Evolutionary conservation across 1,140 invertebrate genomes (phyloP).

Genomic region (Tetramorium simillimum): DNA sequence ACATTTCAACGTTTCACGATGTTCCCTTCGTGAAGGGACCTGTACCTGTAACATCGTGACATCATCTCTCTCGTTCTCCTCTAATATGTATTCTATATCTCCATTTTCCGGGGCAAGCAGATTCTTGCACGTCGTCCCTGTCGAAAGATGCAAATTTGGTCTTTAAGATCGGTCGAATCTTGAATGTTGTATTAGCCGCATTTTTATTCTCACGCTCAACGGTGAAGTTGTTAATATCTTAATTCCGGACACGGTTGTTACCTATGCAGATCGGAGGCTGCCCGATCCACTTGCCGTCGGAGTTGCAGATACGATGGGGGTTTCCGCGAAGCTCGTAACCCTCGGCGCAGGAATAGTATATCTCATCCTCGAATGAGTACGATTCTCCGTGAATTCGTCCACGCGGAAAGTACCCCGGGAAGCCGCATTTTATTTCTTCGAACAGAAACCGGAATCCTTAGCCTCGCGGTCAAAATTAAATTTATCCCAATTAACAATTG

Average conservation of each 20-base stretch:
- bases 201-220: neutral
- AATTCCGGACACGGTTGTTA: conserved; percentile 65
- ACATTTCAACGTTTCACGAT: neutral
- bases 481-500: neutral
- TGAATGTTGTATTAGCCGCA: neutral
- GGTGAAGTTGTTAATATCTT: neutral
- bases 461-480: neutral
- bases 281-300: conserved; percentile 86
- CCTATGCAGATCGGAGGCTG: conserved; percentile 84
- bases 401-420: conserved; percentile 87
- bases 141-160: conserved; percentile 23
- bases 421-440: conserved; percentile 85
- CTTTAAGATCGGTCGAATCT: neutral
- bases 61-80: conserved; percentile 79
- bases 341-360: conserved; percentile 85
- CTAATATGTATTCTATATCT: conserved; percentile 80
- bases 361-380: conserved; percentile 86
- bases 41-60: conserved; percentile 77
- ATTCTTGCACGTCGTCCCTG: conserved; percentile 81
- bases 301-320: conserved; percentile 83
- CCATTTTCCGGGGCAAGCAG: conserved; percentile 82
- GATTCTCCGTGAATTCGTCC: conserved; percentile 85
- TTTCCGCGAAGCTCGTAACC: conserved; percentile 86
- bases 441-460: neutral
- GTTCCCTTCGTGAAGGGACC: neutral